Base-by-base conservation (phyloP, 2,797 vertebrate genomes). In the Botia kubotai region DNA sequence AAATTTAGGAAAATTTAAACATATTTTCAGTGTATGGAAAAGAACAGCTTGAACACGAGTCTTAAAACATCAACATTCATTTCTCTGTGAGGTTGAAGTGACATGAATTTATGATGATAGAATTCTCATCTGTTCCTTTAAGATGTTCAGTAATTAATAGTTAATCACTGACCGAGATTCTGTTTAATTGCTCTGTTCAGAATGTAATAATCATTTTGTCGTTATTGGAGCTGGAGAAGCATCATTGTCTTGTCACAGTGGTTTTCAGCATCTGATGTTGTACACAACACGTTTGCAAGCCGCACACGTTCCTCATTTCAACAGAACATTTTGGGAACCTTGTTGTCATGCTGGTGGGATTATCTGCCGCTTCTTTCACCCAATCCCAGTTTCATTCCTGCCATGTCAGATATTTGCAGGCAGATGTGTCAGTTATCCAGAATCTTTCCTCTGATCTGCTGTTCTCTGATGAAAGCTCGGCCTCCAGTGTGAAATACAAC, bases 371-470 rank as follows among this genome's bases (percentile, higher is more conserved):
- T 36, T 67, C 50, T 21, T 46, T 17, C 26, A n/a, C 75, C 10
- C 46, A 57, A 78, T 80, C 60, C 69, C 50, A 63, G 21, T 72
- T 65, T 39, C 43, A 52, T 69, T 67, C 65, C 36, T 53, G 57
- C 77, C 0, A 6, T 72, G 68, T 79, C 68, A 72, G 77, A 72
- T 79, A 52, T 63, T 71, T 68, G 33, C 60, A 75, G 67, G 33
- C 29, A 29, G 72, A 50, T 60, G 39, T 81, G 60, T 86, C 57
- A 50, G 72, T 80, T 71, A 68, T 78, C 80, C 70, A 48, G 66
- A 83, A 86, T 88, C 85, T 81, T 86, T 79, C 69, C 80, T 81
- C 88, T 86, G 88, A 85, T 89, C 89, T 87, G 26, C 10, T 19
- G 0, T 29, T 81, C 72, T 82, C 63, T 85, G 85, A 85, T 83